Evolutionary conservation across 2,113 vertebrate genomes (phyloP).

Genomic region (Sebastes fasciatus): DNA sequence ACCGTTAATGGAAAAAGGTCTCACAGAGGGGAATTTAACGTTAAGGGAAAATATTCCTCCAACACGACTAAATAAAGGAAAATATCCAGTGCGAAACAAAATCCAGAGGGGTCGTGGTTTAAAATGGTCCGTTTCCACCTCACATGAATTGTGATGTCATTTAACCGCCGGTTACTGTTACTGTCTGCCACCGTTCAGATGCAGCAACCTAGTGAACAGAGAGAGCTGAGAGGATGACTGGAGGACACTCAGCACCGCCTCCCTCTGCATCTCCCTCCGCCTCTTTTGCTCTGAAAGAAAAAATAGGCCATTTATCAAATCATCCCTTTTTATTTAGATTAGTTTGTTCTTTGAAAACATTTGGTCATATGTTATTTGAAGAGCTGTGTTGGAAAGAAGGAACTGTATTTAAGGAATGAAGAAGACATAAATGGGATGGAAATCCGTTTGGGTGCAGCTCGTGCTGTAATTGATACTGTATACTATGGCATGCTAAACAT

Average conservation of each 20-base stretch:
- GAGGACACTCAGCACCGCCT: slow-evolving; percentile 69
- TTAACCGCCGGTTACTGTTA: neutral
- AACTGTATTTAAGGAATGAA: neutral
- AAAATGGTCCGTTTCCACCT: slow-evolving; percentile 1
- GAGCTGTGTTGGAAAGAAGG: neutral
- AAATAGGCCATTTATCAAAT: slow-evolving; percentile 65
- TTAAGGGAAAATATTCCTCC: slow-evolving; percentile 15
- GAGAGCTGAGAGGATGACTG: slow-evolving; percentile 60
- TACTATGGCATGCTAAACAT: neutral
- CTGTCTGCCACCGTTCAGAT: slow-evolving; percentile 41
- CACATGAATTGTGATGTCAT: slow-evolving; percentile 12
- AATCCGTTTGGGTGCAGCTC: neutral
- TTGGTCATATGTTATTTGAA: neutral
- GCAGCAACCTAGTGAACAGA: slow-evolving; percentile 31
- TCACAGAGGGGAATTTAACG: neutral
- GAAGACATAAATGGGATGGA: neutral
- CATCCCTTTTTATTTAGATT: neutral
- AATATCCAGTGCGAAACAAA: slow-evolving; percentile 30
- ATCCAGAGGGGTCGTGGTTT: slow-evolving; percentile 27
- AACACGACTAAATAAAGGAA: neutral
- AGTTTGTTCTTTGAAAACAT: slow-evolving; percentile 1
- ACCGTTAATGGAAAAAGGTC: slow-evolving; percentile 3
- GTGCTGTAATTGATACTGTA: neutral
- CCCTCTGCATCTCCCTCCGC: slow-evolving; percentile 65
- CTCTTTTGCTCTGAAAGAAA: slow-evolving; percentile 45